These are phyloP conservation scores for Alosa sapidissima DNA, from an alignment of 2,797 vertebrate species.

Conservation along the genomic window DNA sequence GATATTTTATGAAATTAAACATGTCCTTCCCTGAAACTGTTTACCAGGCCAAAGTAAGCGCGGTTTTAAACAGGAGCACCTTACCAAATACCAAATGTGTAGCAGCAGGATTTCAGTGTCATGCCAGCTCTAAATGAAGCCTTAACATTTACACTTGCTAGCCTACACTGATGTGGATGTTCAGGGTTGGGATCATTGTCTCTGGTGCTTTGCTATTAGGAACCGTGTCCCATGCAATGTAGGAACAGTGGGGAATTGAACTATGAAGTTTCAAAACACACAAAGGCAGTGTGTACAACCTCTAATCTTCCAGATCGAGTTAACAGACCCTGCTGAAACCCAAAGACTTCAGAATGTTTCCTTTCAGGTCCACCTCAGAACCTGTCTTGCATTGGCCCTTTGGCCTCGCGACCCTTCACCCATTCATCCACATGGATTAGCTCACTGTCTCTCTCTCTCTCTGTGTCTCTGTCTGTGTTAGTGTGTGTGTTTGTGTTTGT, in stretches of 20 bases:
- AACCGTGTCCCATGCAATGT: not conserved
- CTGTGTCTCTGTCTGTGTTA: too few species aligned
- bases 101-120: not conserved
- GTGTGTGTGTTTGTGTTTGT: not conserved
- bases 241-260: not conserved
- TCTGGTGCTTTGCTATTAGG: not conserved
- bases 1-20: conserved; percentile 21
- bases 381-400: not conserved
- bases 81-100: not conserved
- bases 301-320: not conserved
- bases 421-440: conserved; percentile 1
- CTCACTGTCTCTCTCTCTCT: not conserved
- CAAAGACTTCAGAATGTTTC: not conserved
- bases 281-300: not conserved
- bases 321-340: not conserved
- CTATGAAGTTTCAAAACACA: not conserved
- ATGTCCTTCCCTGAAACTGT: conserved; percentile 12
- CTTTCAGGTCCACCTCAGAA: not conserved
- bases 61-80: conserved; percentile 9
- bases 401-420: not conserved
- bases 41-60: not conserved
- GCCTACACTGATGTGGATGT: not conserved
- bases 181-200: not conserved
- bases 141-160: not conserved
- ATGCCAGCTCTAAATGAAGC: not conserved